These are phyloP conservation scores for Phalloptychus januarius DNA, from an alignment of 2,797 vertebrate species.

Conservation along the genomic window DNA sequence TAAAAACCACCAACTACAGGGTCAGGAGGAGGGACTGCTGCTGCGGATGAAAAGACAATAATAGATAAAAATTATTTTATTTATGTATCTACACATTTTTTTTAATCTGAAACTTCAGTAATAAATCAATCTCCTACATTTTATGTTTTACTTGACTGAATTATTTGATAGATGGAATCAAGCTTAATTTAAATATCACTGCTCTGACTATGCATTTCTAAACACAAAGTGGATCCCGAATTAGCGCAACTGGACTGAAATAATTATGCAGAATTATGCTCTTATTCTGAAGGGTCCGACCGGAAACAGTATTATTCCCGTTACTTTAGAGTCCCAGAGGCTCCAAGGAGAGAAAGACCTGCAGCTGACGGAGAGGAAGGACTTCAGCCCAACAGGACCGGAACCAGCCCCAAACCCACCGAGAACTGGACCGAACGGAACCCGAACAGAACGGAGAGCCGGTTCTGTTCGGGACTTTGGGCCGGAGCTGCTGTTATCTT, in stretches of 20 bases:
- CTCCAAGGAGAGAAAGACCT: not conserved
- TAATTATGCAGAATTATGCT: not conserved
- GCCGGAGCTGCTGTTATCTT: not conserved
- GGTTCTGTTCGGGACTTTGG: not conserved
- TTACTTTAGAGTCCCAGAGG: not conserved
- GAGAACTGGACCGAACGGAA: not conserved
- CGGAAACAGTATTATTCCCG: not conserved
- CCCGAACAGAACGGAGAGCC: not conserved
- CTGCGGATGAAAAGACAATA: too few relatives aligned
- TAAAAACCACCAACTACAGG: not conserved
- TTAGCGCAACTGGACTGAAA: not conserved
- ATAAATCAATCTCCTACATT: too few relatives aligned
- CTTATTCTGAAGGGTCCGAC: slow-evolving; percentile 28
- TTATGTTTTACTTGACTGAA: not conserved
- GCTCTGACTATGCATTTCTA: not conserved
- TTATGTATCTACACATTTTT: too few relatives aligned
- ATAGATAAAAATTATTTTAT: too few relatives aligned
- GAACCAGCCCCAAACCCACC: not conserved
- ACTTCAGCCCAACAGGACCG: not conserved
- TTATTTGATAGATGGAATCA: not conserved
- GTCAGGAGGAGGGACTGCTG: not conserved
- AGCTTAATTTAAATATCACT: too few relatives aligned
- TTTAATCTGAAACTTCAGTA: too few relatives aligned
- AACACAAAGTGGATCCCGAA: not conserved
- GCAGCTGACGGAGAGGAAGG: not conserved